These are phyloP conservation scores for Lottia scabra DNA, from an alignment of 2,888 invertebrate genomes.

Conservation along the genomic window DNA sequence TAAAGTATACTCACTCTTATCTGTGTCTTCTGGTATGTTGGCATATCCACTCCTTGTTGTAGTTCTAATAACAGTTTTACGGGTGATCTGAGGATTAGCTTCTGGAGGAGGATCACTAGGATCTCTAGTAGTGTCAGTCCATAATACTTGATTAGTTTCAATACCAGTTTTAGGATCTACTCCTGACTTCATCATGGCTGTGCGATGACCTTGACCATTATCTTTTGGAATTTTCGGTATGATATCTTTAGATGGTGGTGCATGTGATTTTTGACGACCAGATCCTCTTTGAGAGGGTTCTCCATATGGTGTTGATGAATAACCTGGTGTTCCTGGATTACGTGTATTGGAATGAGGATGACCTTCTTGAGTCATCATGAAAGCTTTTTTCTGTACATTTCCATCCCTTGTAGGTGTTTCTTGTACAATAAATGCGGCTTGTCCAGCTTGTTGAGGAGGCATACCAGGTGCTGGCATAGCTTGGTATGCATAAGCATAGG, in stretches of 20 bases:
- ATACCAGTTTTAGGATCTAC: constrained; percentile 52
- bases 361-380: constrained; percentile 38
- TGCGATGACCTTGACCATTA: constrained; percentile 46
- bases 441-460: constrained; percentile 38
- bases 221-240: constrained; percentile 43
- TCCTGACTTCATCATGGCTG: constrained; percentile 47
- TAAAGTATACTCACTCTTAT: constrained; percentile 44
- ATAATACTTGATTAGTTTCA: constrained; percentile 54
- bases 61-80: constrained; percentile 55
- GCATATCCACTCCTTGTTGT: constrained; percentile 52
- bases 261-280: constrained; percentile 15
- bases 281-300: constrained; percentile 17
- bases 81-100: constrained; percentile 52
- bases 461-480: constrained; percentile 28
- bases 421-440: constrained; percentile 54
- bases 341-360: constrained; percentile 11
- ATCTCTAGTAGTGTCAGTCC: constrained; percentile 56
- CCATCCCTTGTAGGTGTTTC: constrained; percentile 46
- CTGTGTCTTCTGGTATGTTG: constrained; percentile 46
- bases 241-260: constrained; percentile 22
- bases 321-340: constrained; percentile 41
- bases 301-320: constrained; percentile 45
- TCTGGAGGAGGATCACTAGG: constrained; percentile 54
- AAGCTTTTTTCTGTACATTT: constrained; percentile 39
- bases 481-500: constrained; percentile 38